phyloP scores from a whole-genome alignment of 2,797 vertebrate species.

The Alectoris magna region DNA sequence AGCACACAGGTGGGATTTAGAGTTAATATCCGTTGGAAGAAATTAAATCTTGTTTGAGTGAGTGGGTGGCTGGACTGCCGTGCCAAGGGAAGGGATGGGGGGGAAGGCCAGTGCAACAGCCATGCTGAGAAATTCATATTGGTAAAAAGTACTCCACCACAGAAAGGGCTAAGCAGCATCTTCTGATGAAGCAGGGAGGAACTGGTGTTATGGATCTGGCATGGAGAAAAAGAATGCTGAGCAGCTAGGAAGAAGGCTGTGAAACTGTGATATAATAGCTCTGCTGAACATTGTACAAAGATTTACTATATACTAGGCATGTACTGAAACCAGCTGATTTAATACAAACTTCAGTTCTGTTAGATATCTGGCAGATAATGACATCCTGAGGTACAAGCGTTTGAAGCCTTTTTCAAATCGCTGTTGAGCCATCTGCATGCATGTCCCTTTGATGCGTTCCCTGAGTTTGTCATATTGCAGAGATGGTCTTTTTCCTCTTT shows the following conservation, averaged over 20 bases:
- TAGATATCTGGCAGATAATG: slow-evolving; percentile 16
- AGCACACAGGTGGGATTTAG: slow-evolving; percentile 3
- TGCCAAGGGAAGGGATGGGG: neutral
- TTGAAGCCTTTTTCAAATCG: slow-evolving; percentile 21
- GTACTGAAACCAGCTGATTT: slow-evolving; percentile 1
- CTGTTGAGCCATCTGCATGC: neutral
- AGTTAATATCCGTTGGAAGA: slow-evolving; percentile 38
- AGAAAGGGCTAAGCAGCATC: neutral
- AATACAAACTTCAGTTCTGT: neutral
- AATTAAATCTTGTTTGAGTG: slow-evolving; percentile 42
- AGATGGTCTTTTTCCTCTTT: neutral
- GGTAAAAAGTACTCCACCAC: neutral
- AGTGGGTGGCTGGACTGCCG: neutral
- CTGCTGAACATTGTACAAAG: slow-evolving; percentile 42
- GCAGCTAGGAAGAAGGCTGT: slow-evolving; percentile 27
- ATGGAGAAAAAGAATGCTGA: slow-evolving; percentile 28
- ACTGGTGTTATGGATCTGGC: neutral
- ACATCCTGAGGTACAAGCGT: slow-evolving; percentile 26
- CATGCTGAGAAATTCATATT: slow-evolving; percentile 28
- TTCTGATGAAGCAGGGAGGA: neutral
- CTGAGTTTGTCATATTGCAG: neutral
- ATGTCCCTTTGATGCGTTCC: neutral
- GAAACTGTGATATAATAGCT: slow-evolving; percentile 30
- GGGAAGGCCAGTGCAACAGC: neutral
- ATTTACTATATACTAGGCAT: slow-evolving; percentile 5